These are phyloP conservation scores for Heliconius congener DNA, from an alignment of 1,140 invertebrate species.

Conservation along the genomic window DNA sequence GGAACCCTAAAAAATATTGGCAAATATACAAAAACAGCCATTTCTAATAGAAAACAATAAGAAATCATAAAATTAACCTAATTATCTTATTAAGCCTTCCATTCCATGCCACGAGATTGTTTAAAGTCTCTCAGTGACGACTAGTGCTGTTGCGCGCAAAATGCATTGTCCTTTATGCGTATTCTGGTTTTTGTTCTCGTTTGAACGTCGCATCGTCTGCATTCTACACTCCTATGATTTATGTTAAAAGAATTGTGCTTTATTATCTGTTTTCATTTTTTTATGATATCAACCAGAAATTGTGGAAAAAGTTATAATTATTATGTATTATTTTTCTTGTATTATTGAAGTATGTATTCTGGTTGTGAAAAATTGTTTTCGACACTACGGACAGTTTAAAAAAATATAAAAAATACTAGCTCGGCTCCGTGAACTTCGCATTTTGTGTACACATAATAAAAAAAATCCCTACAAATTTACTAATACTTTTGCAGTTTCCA, in stretches of 20 bases:
- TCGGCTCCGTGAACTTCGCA: too few species aligned
- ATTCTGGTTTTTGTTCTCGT: constrained; percentile 9
- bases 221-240: constrained; percentile 9
- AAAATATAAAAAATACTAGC: too few species aligned
- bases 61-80: constrained; percentile 1
- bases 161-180: constrained; percentile 10
- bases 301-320: too few species aligned
- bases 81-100: constrained; percentile 3
- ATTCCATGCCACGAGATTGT: not conserved
- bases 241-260: not conserved
- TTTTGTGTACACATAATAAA: too few species aligned
- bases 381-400: too few species aligned
- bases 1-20: not conserved
- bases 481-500: too few species aligned
- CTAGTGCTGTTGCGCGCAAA: not conserved
- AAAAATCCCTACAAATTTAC: too few species aligned
- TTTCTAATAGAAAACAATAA: constrained; percentile 1
- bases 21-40: not conserved
- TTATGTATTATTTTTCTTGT: too few species aligned
- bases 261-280: not conserved
- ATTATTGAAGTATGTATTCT: too few species aligned
- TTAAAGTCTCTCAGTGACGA: not conserved
- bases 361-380: too few species aligned
- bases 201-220: not conserved
- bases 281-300: too few species aligned